Evolutionary conservation across 2,797 vertebrate species (phyloP), one percentile per base, ranked within the genome.

Genomic region (Enteromius afrohamiltoni): DNA sequence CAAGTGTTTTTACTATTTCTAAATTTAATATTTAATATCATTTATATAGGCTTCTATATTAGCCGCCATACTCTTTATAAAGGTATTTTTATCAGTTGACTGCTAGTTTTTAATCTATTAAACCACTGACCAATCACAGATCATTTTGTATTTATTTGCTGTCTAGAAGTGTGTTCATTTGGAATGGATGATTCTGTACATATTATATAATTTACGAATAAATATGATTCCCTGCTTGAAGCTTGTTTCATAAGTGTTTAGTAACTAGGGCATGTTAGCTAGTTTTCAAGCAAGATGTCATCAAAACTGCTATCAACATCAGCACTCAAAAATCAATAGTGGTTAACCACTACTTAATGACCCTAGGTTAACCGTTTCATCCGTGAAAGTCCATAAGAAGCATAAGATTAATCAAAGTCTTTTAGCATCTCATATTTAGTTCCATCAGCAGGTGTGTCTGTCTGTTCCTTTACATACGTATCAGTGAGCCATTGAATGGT

Each of bases 361-460:
- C 2, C 16, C 3, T n/a, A 10, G 21, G 21, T 45, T 45, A 23
- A 51, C 70, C 1, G 4, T 73, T 45, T 29, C 7, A 73, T 7
- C 26, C 7, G 26, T 53, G 29, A n/a, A 34, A 74, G 23, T 26
- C 6, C 5, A n/a, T 53, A 74, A 53, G 13, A 53, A 53, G 47
- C 49, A 29, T 3, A 13, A 13, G 26, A 34, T 31, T 53, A 14
- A 14, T 74, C 29, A 3, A 16, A 45, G 26, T 16, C 21, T 42
- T 8, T 10, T 42, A 45, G 37, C n/a, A 45, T 70, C 6, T 65
- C 7, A 69, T 14, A 45, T 69, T 14, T 4, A 40, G 58, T 75
- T 75, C 51, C 21, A 10, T 75, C 34, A 40, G 74, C 74, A 76
- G 74, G 74, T 76, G 74, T 58, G 74, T 58, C 31, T 19, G 13